Evolutionary conservation across 2,797 vertebrate species (phyloP).

Genomic region (Saguinus oedipus): DNA sequence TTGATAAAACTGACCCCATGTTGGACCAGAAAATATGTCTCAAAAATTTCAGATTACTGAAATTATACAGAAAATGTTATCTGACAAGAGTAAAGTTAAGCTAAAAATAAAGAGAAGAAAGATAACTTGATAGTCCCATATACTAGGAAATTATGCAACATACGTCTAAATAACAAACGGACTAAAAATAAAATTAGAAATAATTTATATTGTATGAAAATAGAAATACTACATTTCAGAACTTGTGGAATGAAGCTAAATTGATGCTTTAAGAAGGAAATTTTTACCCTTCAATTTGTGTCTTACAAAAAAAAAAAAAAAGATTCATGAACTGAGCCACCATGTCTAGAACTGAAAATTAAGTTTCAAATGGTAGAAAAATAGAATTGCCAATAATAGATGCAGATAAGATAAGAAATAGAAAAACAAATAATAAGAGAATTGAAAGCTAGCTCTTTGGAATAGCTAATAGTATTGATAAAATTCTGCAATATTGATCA

Average conservation of each 20-base stretch:
- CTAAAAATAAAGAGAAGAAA: not conserved
- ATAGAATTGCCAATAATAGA: not conserved
- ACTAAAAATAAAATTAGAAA: not conserved
- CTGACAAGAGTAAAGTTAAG: not conserved
- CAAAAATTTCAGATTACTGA: not conserved
- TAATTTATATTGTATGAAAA: not conserved
- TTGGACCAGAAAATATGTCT: not conserved
- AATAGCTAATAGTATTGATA: not conserved
- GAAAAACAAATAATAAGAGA: not conserved
- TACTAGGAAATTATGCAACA: not conserved
- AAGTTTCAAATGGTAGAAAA: not conserved
- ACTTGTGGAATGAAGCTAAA: not conserved
- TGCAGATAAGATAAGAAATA: not conserved
- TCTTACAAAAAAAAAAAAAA: not conserved
- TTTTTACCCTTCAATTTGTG: not conserved
- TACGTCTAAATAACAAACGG: not conserved
- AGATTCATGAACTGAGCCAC: not conserved
- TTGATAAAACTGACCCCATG: not conserved
- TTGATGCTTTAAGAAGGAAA: not conserved
- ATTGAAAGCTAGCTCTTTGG: not conserved
- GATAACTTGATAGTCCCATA: not conserved
- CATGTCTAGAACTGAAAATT: not conserved
- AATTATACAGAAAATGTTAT: not conserved
- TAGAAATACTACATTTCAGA: not conserved
- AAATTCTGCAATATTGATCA: not conserved